Base-by-base conservation (phyloP, 2,888 invertebrate species). In the Linnaemya tessellans region DNA sequence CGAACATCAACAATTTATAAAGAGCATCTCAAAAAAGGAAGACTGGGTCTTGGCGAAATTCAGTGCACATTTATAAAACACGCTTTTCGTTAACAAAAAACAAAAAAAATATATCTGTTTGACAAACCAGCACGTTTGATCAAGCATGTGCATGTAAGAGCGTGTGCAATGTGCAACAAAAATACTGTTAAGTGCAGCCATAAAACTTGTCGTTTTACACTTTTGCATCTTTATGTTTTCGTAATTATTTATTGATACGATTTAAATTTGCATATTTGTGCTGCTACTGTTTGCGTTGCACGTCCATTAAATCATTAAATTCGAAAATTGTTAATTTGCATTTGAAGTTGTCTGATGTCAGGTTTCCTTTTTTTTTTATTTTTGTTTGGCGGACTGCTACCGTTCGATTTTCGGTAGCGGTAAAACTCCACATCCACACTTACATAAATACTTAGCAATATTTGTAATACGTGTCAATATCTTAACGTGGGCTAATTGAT, bases 171-270 rank as follows among this genome's bases (percentile, higher is more conserved):
- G 68, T 46, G 56, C 43, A 56, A 49, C 38, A 10, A 2, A n/a
- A 56, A 46, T 18, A n/a, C 38, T 54, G 54, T 41, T 79, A 79
- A 79, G 82, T 77, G 77, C 82, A 75, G 70, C 49, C 58, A 83
- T 83, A 74, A 79, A 84, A 79, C 60, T 74, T 79, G 79, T 78
- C 35, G 54, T 79, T 79, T 84, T 84, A 84, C 78, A 78, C 79
- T 79, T 67, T 71, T 65, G 80, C 80, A 80, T 64, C 79, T 71
- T 80, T 62, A 41, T 64, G 62, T 49, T 73, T 56, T 65, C 80
- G 58, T 67, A 41, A 73, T 73, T 73, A 73, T 73, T 80, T 65
- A 67, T 80, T 62, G 60, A 70, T 70, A 80, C n/a, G 49, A 80
- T 73, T 58, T 30, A 73, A 80, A 80, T 80, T 80, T 80, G 80